A percentile compares a stretch with the other conserved stretches of the same genome.
These are phyloP conservation scores for Grammomys dolichurus DNA, from an alignment of 2,113 vertebrate genomes.

Conservation along the genomic window DNA sequence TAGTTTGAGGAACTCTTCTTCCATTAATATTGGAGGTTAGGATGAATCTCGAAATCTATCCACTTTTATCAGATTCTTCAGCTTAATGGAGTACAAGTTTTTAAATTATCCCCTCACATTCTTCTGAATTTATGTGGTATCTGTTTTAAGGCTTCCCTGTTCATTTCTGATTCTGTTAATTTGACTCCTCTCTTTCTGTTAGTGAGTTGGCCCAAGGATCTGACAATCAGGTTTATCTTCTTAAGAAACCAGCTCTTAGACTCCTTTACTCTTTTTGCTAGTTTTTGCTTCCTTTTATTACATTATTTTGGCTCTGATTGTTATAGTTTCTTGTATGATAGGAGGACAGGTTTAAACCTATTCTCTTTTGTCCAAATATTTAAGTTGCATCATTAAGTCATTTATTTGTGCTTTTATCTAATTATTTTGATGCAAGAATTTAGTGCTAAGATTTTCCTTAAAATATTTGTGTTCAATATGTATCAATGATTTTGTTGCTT, in stretches of 20 bases:
- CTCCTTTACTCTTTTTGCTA: not conserved
- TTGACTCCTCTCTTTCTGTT: not conserved
- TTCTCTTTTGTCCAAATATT: not conserved
- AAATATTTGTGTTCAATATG: not conserved
- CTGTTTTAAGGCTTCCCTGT: not conserved
- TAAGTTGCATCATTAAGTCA: not conserved
- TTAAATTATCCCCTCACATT: not conserved
- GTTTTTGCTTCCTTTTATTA: not conserved
- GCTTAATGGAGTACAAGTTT: not conserved
- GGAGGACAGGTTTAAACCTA: not conserved
- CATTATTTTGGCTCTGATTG: not conserved
- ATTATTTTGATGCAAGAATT: not conserved
- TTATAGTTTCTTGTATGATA: not conserved
- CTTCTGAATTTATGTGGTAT: not conserved
- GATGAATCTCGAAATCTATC: not conserved
- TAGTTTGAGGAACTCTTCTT: not conserved
- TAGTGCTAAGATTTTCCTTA: not conserved
- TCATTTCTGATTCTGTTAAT: not conserved
- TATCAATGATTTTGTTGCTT: not conserved
- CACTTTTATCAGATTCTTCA: not conserved
- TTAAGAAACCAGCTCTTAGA: not conserved
- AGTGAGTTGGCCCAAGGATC: not conserved
- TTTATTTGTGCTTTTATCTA: not conserved
- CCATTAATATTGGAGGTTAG: not conserved
- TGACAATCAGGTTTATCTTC: not conserved